Percentiles rank a stretch among this genome's conserved stretches.
These are phyloP conservation scores for Apteryx mantelli DNA, from an alignment of 2,113 vertebrate genomes.

Conservation along the genomic window DNA sequence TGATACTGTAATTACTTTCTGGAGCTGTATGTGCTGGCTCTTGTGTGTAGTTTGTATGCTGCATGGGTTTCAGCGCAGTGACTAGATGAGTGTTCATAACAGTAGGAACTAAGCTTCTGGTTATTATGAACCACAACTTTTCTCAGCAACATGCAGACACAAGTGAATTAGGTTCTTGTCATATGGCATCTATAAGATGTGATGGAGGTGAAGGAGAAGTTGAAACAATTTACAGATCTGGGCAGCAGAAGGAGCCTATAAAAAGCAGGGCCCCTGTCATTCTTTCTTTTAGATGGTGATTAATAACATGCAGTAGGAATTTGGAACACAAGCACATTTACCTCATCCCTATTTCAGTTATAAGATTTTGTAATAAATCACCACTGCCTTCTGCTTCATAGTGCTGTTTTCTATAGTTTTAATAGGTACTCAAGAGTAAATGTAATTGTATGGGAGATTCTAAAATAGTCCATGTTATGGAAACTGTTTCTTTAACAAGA, in stretches of 20 bases:
- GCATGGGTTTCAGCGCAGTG: neutral
- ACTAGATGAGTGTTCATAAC: neutral
- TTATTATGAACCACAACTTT: neutral
- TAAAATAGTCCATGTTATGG: neutral
- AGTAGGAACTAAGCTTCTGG: neutral
- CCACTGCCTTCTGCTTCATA: neutral
- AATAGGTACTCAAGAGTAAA: neutral
- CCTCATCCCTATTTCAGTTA: neutral
- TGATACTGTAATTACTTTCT: neutral
- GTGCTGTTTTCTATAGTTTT: neutral
- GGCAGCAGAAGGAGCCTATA: neutral
- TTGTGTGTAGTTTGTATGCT: neutral
- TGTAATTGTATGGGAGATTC: neutral
- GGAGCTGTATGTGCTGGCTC: neutral
- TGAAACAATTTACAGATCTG: neutral
- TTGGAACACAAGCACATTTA: neutral
- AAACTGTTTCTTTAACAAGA: neutral
- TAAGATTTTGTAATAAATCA: neutral
- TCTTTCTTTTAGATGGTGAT: neutral
- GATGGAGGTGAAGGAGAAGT: neutral
- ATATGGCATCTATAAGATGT: neutral
- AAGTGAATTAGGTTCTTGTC: neutral
- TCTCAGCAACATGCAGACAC: neutral
- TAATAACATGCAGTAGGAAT: neutral
- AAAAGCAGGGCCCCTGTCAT: neutral